Percentiles rank a stretch among this genome's conserved stretches.
Evolutionary conservation across 1,140 invertebrate species (phyloP).

Genomic region (Lordiphosa mommai): DNA sequence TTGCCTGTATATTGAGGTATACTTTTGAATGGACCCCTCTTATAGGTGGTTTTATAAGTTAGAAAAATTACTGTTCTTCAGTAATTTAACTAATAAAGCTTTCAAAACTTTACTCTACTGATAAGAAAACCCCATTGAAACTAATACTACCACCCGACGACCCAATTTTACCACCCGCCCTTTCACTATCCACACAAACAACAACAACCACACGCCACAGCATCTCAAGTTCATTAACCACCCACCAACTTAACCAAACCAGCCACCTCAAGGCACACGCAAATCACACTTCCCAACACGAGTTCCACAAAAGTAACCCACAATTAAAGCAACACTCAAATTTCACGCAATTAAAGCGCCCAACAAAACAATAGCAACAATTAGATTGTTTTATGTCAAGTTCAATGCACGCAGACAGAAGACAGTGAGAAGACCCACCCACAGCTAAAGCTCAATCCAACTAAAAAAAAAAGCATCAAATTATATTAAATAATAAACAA

Average conservation of each 20-base stretch:
- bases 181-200: too few species aligned
- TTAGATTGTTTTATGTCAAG: slow-evolving; percentile 66
- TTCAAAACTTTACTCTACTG: too few species aligned
- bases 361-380: slow-evolving; percentile 56
- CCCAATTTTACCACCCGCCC: neutral
- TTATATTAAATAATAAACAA: slow-evolving; percentile 67
- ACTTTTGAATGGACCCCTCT: too few species aligned
- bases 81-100: too few species aligned
- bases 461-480: slow-evolving; percentile 4
- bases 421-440: slow-evolving; percentile 27
- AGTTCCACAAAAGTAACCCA: slow-evolving; percentile 59
- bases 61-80: too few species aligned
- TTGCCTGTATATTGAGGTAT: too few species aligned
- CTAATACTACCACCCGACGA: neutral
- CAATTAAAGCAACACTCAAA: slow-evolving; percentile 56
- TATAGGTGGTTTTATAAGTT: too few species aligned
- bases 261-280: neutral
- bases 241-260: slow-evolving; percentile 25
- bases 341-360: slow-evolving; percentile 66
- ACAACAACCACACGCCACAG: slow-evolving; percentile 14
- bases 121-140: too few species aligned
- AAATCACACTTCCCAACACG: slow-evolving; percentile 6
- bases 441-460: slow-evolving; percentile 18
- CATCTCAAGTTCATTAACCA: slow-evolving; percentile 4
- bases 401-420: slow-evolving; percentile 64